A percentile compares a stretch with the other conserved stretches of the same genome.
Conservation (phyloP, 2,888 invertebrate species). For the Aleiodes testaceus region DNA sequence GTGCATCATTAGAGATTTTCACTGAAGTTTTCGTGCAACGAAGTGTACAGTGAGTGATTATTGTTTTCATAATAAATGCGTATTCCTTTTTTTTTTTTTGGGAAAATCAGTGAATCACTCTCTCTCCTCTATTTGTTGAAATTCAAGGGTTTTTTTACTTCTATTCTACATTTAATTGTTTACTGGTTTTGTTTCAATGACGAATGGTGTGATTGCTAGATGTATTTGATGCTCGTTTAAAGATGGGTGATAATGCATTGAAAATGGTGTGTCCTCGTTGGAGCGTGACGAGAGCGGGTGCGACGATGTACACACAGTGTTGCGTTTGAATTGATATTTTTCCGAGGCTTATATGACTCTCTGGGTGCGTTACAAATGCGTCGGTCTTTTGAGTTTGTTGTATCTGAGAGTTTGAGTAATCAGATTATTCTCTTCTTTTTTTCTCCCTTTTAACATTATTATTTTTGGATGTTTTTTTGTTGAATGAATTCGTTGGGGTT, state of each 20-base stretch:
- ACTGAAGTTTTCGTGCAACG: no score
- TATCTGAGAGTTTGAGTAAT: constrained; percentile 19
- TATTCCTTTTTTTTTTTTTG: no score
- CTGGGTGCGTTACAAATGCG: constrained; percentile 26
- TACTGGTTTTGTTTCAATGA: background rate
- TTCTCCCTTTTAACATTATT: background rate
- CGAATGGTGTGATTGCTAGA: constrained; percentile 15
- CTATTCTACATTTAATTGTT: background rate
- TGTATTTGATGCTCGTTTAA: background rate
- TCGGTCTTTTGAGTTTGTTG: constrained; percentile 9
- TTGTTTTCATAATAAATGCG: no score
- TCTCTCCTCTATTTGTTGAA: background rate
- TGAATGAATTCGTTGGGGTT: no score
- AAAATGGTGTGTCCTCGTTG: constrained; percentile 27
- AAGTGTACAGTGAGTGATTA: no score
- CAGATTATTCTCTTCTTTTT: background rate
- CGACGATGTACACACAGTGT: constrained; percentile 18
- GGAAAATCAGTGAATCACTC: no score
- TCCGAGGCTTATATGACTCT: constrained; percentile 10
- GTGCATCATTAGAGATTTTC: background rate
- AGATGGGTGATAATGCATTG: constrained; percentile 23
- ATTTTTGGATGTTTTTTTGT: no score
- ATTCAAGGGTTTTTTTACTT: background rate
- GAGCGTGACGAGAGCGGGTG: constrained; percentile 24
- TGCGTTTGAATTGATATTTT: constrained; percentile 28